These are phyloP conservation scores for Sphenopsis melanotis DNA, from an alignment of 2,797 vertebrate genomes.

Conservation along the genomic window DNA sequence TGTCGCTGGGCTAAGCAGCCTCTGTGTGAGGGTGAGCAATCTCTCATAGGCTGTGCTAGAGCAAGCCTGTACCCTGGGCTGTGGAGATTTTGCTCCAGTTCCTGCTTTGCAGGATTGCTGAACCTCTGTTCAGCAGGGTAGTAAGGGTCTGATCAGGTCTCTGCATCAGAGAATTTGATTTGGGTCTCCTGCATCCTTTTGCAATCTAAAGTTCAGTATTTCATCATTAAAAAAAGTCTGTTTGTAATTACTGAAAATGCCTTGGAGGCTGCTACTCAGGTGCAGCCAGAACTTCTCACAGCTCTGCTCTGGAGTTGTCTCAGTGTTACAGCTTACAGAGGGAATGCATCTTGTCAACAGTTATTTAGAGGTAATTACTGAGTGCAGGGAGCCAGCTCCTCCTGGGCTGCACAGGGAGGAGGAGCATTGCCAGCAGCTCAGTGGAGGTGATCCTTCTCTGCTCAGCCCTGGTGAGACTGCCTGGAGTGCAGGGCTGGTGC, in stretches of 20 bases:
- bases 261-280: background rate
- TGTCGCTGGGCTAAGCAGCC: background rate
- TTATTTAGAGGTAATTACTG: background rate
- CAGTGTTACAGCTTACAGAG: background rate
- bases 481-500: background rate
- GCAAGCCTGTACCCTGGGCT: background rate
- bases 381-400: background rate
- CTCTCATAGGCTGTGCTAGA: background rate
- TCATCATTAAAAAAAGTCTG: background rate
- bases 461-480: background rate
- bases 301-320: background rate
- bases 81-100: background rate
- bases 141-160: background rate
- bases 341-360: background rate
- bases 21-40: background rate
- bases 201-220: background rate
- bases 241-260: background rate
- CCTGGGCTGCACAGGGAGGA: background rate
- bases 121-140: background rate
- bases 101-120: background rate
- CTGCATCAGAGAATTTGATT: fast-evolving
- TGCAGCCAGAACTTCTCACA: background rate
- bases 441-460: background rate
- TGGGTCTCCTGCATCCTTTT: background rate
- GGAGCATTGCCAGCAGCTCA: background rate